phyloP scores from a whole-genome alignment of 2,113 vertebrate genomes.

The Clupea harengus region DNA sequence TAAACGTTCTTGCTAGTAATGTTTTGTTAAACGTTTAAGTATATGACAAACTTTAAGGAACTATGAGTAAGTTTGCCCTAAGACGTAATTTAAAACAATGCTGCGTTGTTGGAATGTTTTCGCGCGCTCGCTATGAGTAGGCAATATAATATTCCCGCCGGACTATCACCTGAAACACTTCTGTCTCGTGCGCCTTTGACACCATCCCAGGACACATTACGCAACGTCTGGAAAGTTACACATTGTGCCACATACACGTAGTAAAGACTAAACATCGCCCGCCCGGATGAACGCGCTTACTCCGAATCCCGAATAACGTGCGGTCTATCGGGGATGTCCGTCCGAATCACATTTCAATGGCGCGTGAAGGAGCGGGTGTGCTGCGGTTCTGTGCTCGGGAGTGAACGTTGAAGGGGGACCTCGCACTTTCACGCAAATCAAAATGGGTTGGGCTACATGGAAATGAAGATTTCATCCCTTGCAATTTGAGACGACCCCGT shows the following conservation, averaged over 20 bases:
- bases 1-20: no score
- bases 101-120: neutral
- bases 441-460: conserved; percentile 58
- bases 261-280: conserved; percentile 3
- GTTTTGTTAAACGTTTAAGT: no score
- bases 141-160: neutral
- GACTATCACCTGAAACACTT: neutral
- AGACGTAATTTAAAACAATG: neutral
- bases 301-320: neutral
- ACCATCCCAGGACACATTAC: conserved; percentile 1
- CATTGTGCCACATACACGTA: neutral
- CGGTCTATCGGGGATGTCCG: conserved; percentile 41
- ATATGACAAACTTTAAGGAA: neutral
- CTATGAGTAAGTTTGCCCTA: neutral
- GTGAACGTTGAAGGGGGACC: neutral
- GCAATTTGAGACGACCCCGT: conserved; percentile 50
- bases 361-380: neutral
- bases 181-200: conserved; percentile 6
- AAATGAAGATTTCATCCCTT: conserved; percentile 39
- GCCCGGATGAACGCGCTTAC: neutral
- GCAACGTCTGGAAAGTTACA: conserved; percentile 11
- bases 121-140: neutral
- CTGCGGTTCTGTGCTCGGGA: neutral
- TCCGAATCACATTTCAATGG: conserved; percentile 42
- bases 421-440: conserved; percentile 21